Conservation (phyloP, 2,888 invertebrate genomes). For the Oligia strigilis region DNA sequence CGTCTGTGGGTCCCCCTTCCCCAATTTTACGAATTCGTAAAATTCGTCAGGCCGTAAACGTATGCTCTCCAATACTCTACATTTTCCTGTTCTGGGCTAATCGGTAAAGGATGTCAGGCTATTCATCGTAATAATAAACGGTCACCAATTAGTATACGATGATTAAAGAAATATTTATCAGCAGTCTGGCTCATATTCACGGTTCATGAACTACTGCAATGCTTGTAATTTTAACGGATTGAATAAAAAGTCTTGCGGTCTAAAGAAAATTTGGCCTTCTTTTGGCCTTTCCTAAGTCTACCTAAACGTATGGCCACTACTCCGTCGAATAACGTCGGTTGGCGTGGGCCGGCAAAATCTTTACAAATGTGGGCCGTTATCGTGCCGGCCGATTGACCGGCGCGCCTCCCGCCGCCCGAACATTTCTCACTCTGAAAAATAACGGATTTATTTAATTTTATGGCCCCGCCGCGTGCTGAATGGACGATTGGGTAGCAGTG, state of each 20-base stretch:
- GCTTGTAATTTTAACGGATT: neutral
- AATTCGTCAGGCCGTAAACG: neutral
- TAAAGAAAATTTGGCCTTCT: constrained; percentile 17
- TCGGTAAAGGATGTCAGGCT: neutral
- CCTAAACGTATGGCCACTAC: constrained; percentile 83
- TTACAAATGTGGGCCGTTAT: constrained; percentile 90
- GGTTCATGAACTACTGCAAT: neutral
- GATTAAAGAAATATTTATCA: neutral
- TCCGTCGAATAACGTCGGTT: constrained; percentile 79
- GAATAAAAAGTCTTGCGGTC: neutral
- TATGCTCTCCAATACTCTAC: neutral
- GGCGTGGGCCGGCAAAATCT: constrained; percentile 86
- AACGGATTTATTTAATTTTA: constrained; percentile 91
- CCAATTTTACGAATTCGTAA: neutral
- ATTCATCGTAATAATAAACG: neutral
- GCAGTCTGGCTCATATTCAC: neutral
- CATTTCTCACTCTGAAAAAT: constrained; percentile 90
- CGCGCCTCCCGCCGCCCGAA: constrained; percentile 74
- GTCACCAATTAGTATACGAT: neutral
- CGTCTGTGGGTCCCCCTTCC: no score
- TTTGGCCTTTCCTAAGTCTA: constrained; percentile 69
- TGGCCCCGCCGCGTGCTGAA: constrained; percentile 89
- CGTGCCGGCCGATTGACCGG: constrained; percentile 89
- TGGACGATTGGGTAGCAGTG: constrained; percentile 84
- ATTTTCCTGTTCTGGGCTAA: neutral